Base-by-base conservation (phyloP, 2,113 vertebrate species). In the Melanostigma gelatinosum region DNA sequence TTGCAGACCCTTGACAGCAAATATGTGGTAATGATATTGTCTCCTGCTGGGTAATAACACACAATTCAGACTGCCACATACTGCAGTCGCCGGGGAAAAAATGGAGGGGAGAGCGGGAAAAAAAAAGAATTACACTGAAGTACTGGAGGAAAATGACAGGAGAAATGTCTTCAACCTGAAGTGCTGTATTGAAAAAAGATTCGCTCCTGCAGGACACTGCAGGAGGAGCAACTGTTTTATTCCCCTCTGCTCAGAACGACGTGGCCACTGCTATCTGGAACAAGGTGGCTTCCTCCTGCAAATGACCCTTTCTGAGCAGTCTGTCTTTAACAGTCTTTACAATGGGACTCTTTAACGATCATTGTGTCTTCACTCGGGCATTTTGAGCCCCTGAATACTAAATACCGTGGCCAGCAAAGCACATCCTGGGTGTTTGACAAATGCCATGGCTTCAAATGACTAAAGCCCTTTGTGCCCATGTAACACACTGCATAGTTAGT, bases 11-110 rank as follows among this genome's bases (percentile, higher is more conserved):
- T 96, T 95, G 95, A 96, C 94, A 95, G 95, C 94, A 95, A 96
- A 95, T 96, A 96, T 95, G 95, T 93, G 94, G 95, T 95, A 96
- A 95, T 95, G 95, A 96, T 95, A 96, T 96, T 96, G 95, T 96
- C 94, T 96, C 95, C 95, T 94, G 94, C 95, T 95, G 95, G 94
- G 95, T 96, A 96, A 96, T 96, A 96, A 95, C 95, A 95, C 94
- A 95, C 95, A 95, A 96, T 95, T 95, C 95, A 93, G 93, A 81
- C 92, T 86, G 94, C 94, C 93, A 94, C 93, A 95, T 92, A 93
- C 93, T 92, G 94, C 91, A 94, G 88, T 91, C 88, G 87, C 86
- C 34, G 54, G 89, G 91, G 90, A 88, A 91, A 90, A 94, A 92
- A 94, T 93, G 88, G 90, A 94, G 89, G 90, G 93, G 88, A 86